Base-by-base conservation (phyloP, 2,888 invertebrate species). In the Rhogogaster chlorosoma region DNA sequence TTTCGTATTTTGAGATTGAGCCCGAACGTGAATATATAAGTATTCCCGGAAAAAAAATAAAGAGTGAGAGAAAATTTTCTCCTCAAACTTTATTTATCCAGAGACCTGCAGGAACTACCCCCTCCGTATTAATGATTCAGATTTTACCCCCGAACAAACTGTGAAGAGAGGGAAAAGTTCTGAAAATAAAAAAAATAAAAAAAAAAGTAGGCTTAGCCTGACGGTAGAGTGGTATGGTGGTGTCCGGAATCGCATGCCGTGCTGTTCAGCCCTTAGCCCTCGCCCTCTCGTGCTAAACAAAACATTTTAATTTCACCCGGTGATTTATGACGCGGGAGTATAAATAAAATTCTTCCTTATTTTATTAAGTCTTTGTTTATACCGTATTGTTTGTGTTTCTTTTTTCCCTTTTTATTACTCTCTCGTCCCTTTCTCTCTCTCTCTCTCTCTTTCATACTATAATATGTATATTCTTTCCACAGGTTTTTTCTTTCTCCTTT, bases 321-420 rank as follows among this genome's bases (percentile, higher is more conserved):
- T 61, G 80, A 80, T 80, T 80, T 80, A 80, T 61, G 38, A 61
- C 18, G 61, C 22, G 6, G 22, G 36, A 80, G 57, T 61, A 80
- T 61, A 80, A 80, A 80, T 57, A 80, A 80, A 57, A 80, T 80
- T 80, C 61, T 38, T 57, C 80, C 36, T 57, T 22, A 61, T 22
- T 57, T 80, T 61, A 57, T 80, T 61, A 57, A 80, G 61, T 80
- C 29, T 57, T 80, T 80, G 80, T 80, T 38, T 57, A 7, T 10
- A 61, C 22, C 45, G 38, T 75, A 36, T 57, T 36, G 49, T 26
- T 75, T 45, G 10, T 75, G 26, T 15, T 0, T 36, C 5, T 22
- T 36, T 36, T 18, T 78, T n/a, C 9, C 7, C 10, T 32, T 10
- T 26, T 49, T 77, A 10, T 45, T 9, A 42, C 49, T 18, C 26